Percentiles rank a stretch among this genome's conserved stretches.
These are phyloP conservation scores for Sebastes nivosus DNA, from an alignment of 2,797 vertebrate species.

Conservation along the genomic window DNA sequence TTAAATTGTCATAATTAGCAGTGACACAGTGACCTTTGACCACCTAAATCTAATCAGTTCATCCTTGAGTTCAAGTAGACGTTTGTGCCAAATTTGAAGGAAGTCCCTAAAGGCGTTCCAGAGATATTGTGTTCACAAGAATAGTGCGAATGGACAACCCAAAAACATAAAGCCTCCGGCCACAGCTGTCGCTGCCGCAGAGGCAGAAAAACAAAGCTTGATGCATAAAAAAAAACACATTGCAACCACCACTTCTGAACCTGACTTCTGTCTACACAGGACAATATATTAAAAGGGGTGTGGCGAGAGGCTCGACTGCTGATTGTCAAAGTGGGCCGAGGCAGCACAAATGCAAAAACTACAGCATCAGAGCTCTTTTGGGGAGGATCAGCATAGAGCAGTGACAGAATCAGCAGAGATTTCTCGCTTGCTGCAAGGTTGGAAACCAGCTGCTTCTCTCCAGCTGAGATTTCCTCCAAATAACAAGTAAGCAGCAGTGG, in stretches of 20 bases:
- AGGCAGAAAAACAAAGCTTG: too few species aligned
- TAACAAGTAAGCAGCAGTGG: not conserved
- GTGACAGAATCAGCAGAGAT: slow-evolving; percentile 58
- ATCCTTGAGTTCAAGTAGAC: too few species aligned
- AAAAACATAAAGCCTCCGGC: not conserved
- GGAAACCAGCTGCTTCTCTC: slow-evolving; percentile 12
- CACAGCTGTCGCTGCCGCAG: too few species aligned
- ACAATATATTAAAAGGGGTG: slow-evolving; percentile 11
- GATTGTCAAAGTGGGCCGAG: slow-evolving; percentile 44
- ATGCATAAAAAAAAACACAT: not conserved
- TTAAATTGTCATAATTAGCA: too few species aligned
- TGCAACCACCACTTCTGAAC: not conserved
- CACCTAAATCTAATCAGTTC: not conserved
- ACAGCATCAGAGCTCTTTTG: slow-evolving; percentile 54
- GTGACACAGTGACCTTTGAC: not conserved
- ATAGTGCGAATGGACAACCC: too few species aligned
- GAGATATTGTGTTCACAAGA: not conserved
- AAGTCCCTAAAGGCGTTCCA: not conserved
- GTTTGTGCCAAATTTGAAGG: not conserved
- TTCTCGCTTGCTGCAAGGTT: slow-evolving; percentile 14
- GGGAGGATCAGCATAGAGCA: slow-evolving; percentile 43
- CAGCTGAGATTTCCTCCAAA: slow-evolving; percentile 8
- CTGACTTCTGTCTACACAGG: not conserved
- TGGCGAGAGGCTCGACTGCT: slow-evolving; percentile 16
- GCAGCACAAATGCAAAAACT: slow-evolving; percentile 66